phyloP scores from a whole-genome alignment of 1,140 invertebrate genomes.

The Drosophila simulans region DNA sequence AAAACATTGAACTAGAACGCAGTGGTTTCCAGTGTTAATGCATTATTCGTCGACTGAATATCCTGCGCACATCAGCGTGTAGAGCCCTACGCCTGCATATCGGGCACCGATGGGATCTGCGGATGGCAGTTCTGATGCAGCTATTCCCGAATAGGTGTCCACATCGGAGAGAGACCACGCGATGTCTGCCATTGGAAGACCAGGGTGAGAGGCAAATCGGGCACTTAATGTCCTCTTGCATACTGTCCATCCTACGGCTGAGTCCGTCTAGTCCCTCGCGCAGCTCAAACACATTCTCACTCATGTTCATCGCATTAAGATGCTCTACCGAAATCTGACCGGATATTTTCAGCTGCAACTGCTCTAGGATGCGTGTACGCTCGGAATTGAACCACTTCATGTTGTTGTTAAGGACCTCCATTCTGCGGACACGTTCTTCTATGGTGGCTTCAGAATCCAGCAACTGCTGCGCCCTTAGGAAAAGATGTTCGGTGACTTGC shows the following conservation, averaged over 20 bases:
- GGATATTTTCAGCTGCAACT: background rate
- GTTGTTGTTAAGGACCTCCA: background rate
- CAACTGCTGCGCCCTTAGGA: background rate
- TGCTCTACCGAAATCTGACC: background rate
- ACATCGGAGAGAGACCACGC: background rate
- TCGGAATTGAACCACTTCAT: background rate
- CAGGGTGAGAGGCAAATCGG: constrained; percentile 1
- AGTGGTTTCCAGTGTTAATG: background rate
- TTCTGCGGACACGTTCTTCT: background rate
- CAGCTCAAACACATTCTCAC: background rate
- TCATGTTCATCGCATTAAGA: background rate
- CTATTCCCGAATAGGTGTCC: background rate
- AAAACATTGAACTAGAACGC: background rate
- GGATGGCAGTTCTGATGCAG: background rate
- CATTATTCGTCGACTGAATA: background rate
- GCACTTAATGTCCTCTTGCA: background rate
- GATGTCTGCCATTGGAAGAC: background rate
- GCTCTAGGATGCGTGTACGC: background rate
- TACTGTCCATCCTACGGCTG: background rate
- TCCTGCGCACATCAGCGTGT: constrained; percentile 1
- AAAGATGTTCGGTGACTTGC: background rate
- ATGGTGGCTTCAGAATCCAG: too few relatives aligned
- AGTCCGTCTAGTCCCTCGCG: background rate
- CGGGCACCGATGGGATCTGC: background rate
- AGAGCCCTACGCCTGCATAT: constrained; percentile 2